Evolutionary conservation across 2,888 invertebrate genomes (phyloP), one percentile per base, ranked within the genome.

Genomic region (Acanthococcus lagerstroemiae): DNA sequence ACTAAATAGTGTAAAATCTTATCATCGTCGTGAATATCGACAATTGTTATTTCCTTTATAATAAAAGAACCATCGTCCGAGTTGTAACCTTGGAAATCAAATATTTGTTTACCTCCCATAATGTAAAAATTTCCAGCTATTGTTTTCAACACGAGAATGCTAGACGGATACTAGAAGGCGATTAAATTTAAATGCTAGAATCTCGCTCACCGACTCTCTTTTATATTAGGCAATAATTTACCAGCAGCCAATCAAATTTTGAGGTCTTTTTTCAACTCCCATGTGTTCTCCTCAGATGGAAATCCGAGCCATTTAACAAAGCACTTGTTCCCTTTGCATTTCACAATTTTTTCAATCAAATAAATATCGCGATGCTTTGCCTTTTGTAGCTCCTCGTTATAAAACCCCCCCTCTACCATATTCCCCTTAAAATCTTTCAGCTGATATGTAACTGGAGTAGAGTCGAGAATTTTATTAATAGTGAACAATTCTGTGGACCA

Each of bases 401-500:
- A 37, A n/a, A 37, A 37, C 1, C 37, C 37, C 12, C 37, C 37
- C 12, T 15, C 12, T 3, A 37, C 3, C 2, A 15, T n/a, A 9
- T n/a, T 37, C 1, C 37, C 37, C 2, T 37, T 9, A 4, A 19
- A 48, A 48, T 48, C 48, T 21, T 3, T 1, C 2, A 48, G 21
- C 19, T 2, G 2, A 4, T 48, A 48, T 2, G 48, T 48, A 4
- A 4, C 3, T 1, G 48, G 48, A 4, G n/a, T 48, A 17, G 2
- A n/a, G 2, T n/a, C 9, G 17, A 15, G 19, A 7, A 48, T 19
- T 15, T 19, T 15, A 4, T 1, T 2, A 1, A 37, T 37, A 15
- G 1, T 3, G n/a, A 37, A 37, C 2, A 37, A 1, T 68, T 76
- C 75, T 0, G 73, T 73, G 0, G 73, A 69, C 73, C 74, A 76